Conservation (phyloP, 2,113 vertebrate species). For the Periophthalmus modestus region DNA sequence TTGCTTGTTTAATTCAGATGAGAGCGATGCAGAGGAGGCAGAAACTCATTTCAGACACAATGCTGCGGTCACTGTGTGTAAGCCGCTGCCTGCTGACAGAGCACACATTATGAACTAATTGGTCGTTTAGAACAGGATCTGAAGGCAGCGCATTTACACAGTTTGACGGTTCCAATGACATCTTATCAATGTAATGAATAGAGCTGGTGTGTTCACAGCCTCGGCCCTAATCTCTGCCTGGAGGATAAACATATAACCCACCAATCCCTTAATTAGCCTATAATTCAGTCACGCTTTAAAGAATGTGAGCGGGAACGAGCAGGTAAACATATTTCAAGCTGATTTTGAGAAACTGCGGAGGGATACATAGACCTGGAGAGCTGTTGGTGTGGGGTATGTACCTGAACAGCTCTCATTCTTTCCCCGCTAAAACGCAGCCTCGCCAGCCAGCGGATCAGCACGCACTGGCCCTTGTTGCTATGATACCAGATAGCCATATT, state of each 20-base stretch:
- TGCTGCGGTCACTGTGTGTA: conserved; percentile 17
- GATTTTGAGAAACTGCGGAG: conserved; percentile 23
- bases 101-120: conserved; percentile 25
- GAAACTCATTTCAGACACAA: conserved; percentile 40
- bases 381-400: conserved; percentile 6
- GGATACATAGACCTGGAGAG: conserved; percentile 16
- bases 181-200: conserved; percentile 27
- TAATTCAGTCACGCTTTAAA: conserved; percentile 19
- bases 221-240: conserved; percentile 16
- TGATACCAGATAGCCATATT: conserved; percentile 71
- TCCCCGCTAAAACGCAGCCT: conserved; percentile 43
- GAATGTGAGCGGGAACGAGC: not conserved
- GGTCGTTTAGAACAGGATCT: conserved; percentile 17
- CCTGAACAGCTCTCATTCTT: conserved; percentile 35
- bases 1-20: conserved; percentile 7
- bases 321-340: not conserved
- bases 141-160: not conserved
- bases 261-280: conserved; percentile 49
- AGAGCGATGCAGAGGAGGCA: conserved; percentile 13
- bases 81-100: conserved; percentile 23
- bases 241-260: conserved; percentile 16
- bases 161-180: conserved; percentile 24
- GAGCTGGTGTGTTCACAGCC: not conserved
- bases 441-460: conserved; percentile 28
- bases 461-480: conserved; percentile 70